Evolutionary conservation across 2,113 vertebrate species (phyloP).

Genomic region (Setophaga coronata): DNA sequence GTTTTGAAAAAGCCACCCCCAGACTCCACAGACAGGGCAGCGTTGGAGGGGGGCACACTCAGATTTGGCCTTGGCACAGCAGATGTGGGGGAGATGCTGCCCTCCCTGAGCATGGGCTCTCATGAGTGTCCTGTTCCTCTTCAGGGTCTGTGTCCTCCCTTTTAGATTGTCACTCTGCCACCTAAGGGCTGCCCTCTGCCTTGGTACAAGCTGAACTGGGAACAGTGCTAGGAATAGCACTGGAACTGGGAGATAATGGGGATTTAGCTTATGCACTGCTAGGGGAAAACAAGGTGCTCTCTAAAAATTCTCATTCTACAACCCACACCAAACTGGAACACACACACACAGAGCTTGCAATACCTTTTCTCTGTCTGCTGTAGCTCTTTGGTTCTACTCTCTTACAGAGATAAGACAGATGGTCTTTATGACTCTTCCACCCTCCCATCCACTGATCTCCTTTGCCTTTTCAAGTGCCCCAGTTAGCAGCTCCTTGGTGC

Average conservation of each 20-base stretch:
- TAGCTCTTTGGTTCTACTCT: neutral
- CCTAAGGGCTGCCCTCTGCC: neutral
- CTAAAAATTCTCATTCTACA: neutral
- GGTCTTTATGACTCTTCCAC: neutral
- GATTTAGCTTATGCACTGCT: fast-evolving
- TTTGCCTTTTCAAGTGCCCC: neutral
- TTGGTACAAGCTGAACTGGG: neutral
- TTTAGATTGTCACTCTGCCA: neutral
- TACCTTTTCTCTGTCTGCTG: neutral
- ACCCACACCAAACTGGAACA: neutral
- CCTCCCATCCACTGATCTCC: neutral
- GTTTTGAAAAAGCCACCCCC: too few species aligned
- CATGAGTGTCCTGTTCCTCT: fast-evolving
- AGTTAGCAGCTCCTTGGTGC: neutral
- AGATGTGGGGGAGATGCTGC: fast-evolving
- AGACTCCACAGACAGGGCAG: fast-evolving
- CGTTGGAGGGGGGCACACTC: fast-evolving
- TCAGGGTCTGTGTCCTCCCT: fast-evolving
- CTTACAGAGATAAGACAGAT: neutral
- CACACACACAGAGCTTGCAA: neutral
- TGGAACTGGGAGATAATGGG: neutral
- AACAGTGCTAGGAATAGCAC: neutral
- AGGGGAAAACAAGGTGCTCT: neutral
- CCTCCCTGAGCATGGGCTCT: neutral
- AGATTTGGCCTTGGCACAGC: neutral